Conservation (phyloP, 2,797 vertebrate species). For the Sebastes taczanowskii region DNA sequence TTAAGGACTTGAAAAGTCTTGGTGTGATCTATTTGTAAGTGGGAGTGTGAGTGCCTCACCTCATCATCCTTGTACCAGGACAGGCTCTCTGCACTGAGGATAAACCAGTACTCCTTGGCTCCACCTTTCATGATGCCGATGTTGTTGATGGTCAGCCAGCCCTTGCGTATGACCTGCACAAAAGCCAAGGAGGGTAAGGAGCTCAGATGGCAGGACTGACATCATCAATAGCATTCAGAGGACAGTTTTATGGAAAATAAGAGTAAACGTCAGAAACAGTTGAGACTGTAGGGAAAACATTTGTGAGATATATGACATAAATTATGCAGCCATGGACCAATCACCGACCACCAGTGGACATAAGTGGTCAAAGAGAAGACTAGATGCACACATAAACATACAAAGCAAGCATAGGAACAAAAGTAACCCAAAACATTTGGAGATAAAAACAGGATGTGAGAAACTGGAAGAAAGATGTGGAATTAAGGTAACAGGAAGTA, state of each 20-base stretch:
- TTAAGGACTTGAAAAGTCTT: background rate
- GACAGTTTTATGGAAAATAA: background rate
- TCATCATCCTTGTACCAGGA: slow-evolving; percentile 96
- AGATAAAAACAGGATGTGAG: slow-evolving; percentile 2
- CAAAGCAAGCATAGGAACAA: background rate
- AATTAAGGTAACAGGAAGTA: slow-evolving; percentile 11
- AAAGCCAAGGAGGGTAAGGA: slow-evolving; percentile 25
- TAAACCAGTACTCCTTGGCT: slow-evolving; percentile 93
- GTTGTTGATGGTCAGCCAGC: slow-evolving; percentile 95
- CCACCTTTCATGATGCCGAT: slow-evolving; percentile 94
- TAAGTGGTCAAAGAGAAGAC: slow-evolving; percentile 6
- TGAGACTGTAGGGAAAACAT: slow-evolving; percentile 11
- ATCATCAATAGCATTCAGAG: background rate
- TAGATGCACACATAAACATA: background rate
- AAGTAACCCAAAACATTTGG: background rate
- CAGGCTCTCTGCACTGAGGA: slow-evolving; percentile 91
- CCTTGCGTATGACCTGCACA: slow-evolving; percentile 91
- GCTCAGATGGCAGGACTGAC: slow-evolving; percentile 17
- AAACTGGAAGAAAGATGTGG: slow-evolving; percentile 12
- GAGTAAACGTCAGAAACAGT: background rate
- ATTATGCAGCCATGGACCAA: background rate
- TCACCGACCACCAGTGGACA: background rate
- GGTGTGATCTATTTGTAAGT: background rate
- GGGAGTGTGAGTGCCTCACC: slow-evolving; percentile 77
- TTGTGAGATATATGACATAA: background rate